Conservation (phyloP, 2,113 vertebrate genomes). For the Phalacrocorax aristotelis region DNA sequence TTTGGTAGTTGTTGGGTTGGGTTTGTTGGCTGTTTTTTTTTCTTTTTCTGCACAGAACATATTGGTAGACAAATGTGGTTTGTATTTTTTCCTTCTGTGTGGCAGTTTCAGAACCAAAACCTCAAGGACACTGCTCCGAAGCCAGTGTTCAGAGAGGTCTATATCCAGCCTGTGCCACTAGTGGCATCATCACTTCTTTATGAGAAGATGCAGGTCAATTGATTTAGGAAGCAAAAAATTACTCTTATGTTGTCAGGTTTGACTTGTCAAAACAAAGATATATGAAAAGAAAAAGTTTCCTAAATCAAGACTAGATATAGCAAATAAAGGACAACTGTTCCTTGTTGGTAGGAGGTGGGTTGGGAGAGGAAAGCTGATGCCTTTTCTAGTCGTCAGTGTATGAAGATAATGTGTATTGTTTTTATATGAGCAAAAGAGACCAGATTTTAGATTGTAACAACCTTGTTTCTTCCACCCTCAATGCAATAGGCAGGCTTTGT, state of each 20-base stretch:
- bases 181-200: background rate
- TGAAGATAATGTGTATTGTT: background rate
- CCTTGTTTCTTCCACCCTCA: background rate
- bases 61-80: background rate
- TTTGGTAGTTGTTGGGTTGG: background rate
- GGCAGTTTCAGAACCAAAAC: background rate
- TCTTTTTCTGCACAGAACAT: background rate
- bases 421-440: background rate
- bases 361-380: background rate
- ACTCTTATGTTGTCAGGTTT: background rate
- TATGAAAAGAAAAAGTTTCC: background rate
- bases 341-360: background rate
- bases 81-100: background rate
- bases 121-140: background rate
- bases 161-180: background rate
- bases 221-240: background rate
- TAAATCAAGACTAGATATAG: background rate
- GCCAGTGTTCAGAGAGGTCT: background rate
- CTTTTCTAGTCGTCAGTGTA: background rate
- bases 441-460: background rate
- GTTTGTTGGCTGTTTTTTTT: background rate
- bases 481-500: background rate
- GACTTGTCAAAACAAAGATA: background rate
- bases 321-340: background rate
- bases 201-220: background rate